Evolutionary conservation across 2,113 vertebrate species (phyloP).

Genomic region (Nothobranchius furzeri): DNA sequence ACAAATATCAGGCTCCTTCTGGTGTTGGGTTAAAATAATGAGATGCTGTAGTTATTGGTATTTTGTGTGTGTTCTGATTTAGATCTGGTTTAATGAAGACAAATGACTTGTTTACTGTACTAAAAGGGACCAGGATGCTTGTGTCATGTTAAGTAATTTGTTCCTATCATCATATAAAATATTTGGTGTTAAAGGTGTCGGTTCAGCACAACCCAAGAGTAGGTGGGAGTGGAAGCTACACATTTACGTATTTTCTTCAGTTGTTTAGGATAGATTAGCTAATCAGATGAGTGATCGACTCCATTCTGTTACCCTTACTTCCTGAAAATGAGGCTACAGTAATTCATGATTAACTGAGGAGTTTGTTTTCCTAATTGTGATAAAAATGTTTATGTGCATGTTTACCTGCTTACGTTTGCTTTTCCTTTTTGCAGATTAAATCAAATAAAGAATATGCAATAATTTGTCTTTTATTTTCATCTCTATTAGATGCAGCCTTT

Average conservation of each 20-base stretch:
- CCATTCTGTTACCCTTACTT: background rate
- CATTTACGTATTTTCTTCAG: no score
- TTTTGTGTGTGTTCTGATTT: background rate
- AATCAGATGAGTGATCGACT: no score
- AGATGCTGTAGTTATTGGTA: background rate
- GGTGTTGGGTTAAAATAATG: background rate
- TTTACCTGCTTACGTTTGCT: constrained; percentile 27
- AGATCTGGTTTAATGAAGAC: constrained; percentile 13
- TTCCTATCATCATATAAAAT: background rate
- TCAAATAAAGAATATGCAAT: constrained; percentile 69
- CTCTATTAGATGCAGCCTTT: background rate
- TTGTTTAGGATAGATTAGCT: no score
- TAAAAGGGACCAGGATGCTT: constrained; percentile 21
- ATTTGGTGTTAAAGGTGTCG: background rate
- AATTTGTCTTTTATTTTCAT: background rate
- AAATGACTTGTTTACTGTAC: background rate
- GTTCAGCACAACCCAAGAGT: no score
- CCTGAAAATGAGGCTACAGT: constrained; percentile 14
- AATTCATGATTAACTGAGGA: constrained; percentile 12
- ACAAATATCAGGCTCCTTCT: background rate
- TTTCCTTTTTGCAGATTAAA: constrained; percentile 32
- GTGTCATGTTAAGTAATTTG: background rate
- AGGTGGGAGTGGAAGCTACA: no score
- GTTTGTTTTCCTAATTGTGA: background rate
- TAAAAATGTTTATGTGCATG: constrained; percentile 33